Conservation (phyloP, 2,113 vertebrate genomes). For the Etheostoma spectabile region DNA sequence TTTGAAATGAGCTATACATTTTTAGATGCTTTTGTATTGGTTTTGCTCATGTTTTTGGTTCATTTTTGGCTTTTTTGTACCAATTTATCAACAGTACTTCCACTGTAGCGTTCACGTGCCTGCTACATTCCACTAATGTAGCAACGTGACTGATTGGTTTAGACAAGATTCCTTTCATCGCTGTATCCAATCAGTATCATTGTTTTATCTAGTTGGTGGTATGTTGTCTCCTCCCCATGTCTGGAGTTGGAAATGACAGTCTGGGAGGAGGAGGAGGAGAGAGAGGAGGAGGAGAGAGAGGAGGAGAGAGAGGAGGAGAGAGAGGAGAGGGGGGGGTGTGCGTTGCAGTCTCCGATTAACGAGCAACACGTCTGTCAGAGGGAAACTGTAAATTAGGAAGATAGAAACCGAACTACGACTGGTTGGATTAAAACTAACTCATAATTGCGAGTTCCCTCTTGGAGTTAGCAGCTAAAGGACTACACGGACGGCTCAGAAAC, state of each 20-base stretch:
- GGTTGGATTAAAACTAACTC: neutral
- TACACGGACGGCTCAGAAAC: neutral
- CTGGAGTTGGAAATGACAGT: conserved; percentile 68
- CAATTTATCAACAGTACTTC: neutral
- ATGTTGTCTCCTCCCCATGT: conserved; percentile 52
- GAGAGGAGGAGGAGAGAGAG: neutral
- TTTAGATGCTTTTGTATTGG: neutral
- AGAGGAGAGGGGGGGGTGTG: neutral
- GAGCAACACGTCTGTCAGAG: conserved; percentile 35
- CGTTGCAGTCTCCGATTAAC: neutral
- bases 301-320: neutral
- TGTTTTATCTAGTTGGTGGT: conserved; percentile 49
- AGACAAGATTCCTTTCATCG: conserved; percentile 2
- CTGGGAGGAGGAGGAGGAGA: conserved; percentile 11
- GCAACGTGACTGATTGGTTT: conserved; percentile 62
- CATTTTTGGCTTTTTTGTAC: neutral
- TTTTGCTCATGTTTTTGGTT: neutral
- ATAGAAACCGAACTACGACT: neutral
- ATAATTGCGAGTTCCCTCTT: neutral
- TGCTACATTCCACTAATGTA: conserved; percentile 11
- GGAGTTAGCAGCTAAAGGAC: neutral
- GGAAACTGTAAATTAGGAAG: conserved; percentile 12
- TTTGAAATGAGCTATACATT: neutral
- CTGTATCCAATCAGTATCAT: conserved; percentile 61
- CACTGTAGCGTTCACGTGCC: neutral